A percentile compares a stretch with the other conserved stretches of the same genome.
Conservation (phyloP, 2,797 vertebrate species). For the Cuculus canorus region DNA sequence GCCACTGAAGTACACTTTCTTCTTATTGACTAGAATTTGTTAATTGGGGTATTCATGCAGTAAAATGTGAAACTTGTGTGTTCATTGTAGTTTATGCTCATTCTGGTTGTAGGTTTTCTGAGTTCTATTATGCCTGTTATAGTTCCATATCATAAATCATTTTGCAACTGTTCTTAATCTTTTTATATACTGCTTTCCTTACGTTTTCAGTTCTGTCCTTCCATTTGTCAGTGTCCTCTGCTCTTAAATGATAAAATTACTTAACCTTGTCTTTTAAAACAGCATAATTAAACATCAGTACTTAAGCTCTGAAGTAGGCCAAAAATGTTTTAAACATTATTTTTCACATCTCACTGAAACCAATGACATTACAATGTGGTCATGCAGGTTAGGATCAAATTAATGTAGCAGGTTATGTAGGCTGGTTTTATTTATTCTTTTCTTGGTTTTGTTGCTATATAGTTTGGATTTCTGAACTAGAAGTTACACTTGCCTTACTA, state of each 20-base stretch:
- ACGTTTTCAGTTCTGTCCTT: not conserved
- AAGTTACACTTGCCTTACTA: not conserved
- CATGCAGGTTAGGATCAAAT: not conserved
- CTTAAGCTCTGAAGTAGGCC: not conserved
- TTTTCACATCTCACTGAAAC: not conserved
- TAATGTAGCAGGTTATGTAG: not conserved
- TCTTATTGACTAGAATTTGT: not conserved
- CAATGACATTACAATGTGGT: not conserved
- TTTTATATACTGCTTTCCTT: not conserved
- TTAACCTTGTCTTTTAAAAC: not conserved
- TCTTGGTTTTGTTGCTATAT: not conserved
- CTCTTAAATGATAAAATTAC: not conserved
- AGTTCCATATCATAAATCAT: not conserved
- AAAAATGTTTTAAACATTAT: not conserved
- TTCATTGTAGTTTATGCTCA: not conserved
- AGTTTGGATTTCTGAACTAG: not conserved
- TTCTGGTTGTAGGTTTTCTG: not conserved
- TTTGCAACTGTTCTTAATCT: not conserved
- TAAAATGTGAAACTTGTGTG: not conserved
- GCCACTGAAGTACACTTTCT: not conserved
- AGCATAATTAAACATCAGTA: not conserved
- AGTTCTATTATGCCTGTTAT: not conserved
- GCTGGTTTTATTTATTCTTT: not conserved
- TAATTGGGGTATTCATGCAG: not conserved
- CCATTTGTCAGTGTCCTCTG: not conserved